These are phyloP conservation scores for Phortica okadai DNA, from an alignment of 2,888 invertebrate species.

Conservation along the genomic window DNA sequence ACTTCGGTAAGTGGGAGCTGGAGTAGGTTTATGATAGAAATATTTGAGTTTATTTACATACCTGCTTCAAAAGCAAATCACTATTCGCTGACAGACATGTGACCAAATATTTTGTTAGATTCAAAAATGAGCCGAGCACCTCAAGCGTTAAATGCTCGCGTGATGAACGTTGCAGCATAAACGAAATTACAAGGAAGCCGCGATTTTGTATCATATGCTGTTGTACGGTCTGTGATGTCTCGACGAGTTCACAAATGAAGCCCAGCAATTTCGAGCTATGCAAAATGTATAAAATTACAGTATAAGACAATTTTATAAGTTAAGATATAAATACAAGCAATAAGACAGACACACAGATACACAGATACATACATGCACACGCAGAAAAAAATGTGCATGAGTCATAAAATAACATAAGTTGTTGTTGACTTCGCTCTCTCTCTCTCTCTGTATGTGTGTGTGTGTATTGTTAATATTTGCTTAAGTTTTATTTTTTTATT, in stretches of 20 bases:
- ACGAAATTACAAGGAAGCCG: slow-evolving; percentile 98
- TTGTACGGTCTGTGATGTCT: slow-evolving; percentile 97
- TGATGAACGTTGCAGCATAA: slow-evolving; percentile 94
- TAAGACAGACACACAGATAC: neutral
- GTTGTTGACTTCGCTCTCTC: too few relatives aligned
- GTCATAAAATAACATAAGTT: too few relatives aligned
- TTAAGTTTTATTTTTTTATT: too few relatives aligned
- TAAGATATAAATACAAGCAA: neutral
- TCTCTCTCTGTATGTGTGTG: too few relatives aligned
- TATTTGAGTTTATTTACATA: slow-evolving; percentile 75
- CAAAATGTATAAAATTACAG: slow-evolving; percentile 8
- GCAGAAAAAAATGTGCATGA: too few relatives aligned
- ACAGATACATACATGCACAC: too few relatives aligned
- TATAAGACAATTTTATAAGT: neutral
- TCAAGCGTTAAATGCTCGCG: slow-evolving; percentile 95
- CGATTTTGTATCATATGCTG: slow-evolving; percentile 99
- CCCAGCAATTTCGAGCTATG: slow-evolving; percentile 94
- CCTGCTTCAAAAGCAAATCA: slow-evolving; percentile 93
- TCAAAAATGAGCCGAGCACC: slow-evolving; percentile 93
- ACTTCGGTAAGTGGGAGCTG: too few relatives aligned
- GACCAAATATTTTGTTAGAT: slow-evolving; percentile 93
- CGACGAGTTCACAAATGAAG: slow-evolving; percentile 97
- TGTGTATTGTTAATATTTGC: too few relatives aligned
- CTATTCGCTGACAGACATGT: slow-evolving; percentile 95
- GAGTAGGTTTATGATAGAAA: too few relatives aligned